phyloP scores from a whole-genome alignment of 2,888 invertebrate species.

The Leptinotarsa rubiginosa region DNA sequence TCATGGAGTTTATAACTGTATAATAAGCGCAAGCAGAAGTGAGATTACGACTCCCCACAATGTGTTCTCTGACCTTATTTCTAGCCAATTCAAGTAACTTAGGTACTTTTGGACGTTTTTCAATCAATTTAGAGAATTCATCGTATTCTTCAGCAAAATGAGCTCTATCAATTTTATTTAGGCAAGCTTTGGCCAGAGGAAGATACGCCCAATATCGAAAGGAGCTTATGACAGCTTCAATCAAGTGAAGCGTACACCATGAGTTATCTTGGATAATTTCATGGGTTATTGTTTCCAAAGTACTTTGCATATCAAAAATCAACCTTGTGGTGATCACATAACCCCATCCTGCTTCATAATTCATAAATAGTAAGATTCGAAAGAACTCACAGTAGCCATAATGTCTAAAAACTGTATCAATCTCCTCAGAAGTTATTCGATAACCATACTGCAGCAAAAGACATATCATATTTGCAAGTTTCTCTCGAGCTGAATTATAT shows the following conservation, averaged over 20 bases:
- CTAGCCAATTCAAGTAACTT: conserved; percentile 54
- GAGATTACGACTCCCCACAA: conserved; percentile 44
- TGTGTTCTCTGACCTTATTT: conserved; percentile 48
- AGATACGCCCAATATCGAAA: conserved; percentile 32
- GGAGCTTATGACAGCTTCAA: conserved; percentile 24
- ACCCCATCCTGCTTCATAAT: conserved; percentile 34
- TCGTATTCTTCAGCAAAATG: not conserved
- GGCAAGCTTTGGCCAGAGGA: conserved; percentile 19
- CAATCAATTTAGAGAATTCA: conserved; percentile 1
- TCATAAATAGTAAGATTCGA: conserved; percentile 47
- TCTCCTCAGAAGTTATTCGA: conserved; percentile 32
- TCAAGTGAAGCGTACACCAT: too few species aligned
- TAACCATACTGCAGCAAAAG: conserved; percentile 44
- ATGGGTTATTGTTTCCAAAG: conserved; percentile 26
- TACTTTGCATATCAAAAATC: conserved; percentile 41
- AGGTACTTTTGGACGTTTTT: conserved; percentile 44
- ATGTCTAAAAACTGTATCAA: conserved; percentile 41
- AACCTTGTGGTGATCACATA: conserved; percentile 39
- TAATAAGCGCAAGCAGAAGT: conserved; percentile 48
- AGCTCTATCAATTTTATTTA: not conserved
- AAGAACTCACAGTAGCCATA: conserved; percentile 48
- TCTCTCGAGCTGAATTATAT: conserved; percentile 31
- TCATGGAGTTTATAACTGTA: conserved; percentile 46
- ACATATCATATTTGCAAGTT: conserved; percentile 43
- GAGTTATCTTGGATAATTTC: conserved; percentile 10